A percentile compares a stretch with the other conserved stretches of the same genome.
These are phyloP conservation scores for Cheilosia variabilis DNA, from an alignment of 2,888 invertebrate genomes.

Conservation along the genomic window DNA sequence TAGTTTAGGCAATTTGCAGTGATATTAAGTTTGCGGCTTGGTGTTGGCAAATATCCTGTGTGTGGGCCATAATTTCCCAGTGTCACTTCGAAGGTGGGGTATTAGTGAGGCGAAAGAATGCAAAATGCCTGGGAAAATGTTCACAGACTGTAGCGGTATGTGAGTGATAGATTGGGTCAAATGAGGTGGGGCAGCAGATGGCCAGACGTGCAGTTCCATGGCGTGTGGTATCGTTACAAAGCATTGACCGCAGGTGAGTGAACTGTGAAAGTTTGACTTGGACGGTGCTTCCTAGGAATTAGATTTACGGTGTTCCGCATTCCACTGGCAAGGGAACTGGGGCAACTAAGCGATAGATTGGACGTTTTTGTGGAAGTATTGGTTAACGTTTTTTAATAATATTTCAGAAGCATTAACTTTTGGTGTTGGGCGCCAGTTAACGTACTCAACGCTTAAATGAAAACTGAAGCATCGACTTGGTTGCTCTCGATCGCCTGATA, in stretches of 20 bases:
- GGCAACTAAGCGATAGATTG: too few species aligned
- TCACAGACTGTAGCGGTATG: constrained; percentile 23
- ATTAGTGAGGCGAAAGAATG: constrained; percentile 18
- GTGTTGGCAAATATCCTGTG: constrained; percentile 25
- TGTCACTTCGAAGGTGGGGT: constrained; percentile 38
- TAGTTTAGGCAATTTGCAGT: constrained; percentile 26
- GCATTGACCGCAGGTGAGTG: constrained; percentile 1
- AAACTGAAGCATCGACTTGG: too few species aligned
- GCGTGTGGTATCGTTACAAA: constrained; percentile 3
- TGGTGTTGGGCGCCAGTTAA: too few species aligned
- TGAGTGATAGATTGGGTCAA: constrained; percentile 52
- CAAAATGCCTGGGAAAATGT: constrained; percentile 57
- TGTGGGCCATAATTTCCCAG: constrained; percentile 48
- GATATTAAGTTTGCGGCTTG: constrained; percentile 13
- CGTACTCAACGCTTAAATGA: too few species aligned
- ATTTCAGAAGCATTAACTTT: too few species aligned
- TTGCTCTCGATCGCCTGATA: too few species aligned
- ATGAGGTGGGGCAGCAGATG: constrained; percentile 23
- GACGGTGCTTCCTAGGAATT: too few species aligned
- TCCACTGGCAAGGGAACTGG: too few species aligned
- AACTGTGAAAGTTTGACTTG: neutral
- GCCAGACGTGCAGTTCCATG: constrained; percentile 13
- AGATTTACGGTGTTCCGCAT: too few species aligned
- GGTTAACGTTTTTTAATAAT: too few species aligned
- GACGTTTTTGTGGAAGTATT: too few species aligned